A percentile compares a stretch with the other conserved stretches of the same genome.
Evolutionary conservation across 2,888 invertebrate genomes (phyloP).

Genomic region (Mesoligia furuncula): DNA sequence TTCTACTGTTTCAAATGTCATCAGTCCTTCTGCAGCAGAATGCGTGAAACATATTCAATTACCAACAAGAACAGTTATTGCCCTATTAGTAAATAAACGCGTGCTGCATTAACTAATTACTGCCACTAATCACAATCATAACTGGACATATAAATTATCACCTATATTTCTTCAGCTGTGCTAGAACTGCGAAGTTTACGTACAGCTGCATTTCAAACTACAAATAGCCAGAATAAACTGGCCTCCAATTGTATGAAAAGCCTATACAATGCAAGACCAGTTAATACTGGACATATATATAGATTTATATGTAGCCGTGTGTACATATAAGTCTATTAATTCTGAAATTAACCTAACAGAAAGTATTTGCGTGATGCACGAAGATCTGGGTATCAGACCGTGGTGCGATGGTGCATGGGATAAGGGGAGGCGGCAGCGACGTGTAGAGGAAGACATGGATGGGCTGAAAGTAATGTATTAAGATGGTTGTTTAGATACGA

Average conservation of each 20-base stretch:
- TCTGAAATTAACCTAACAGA: slow-evolving; percentile 68
- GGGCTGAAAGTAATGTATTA: not conserved
- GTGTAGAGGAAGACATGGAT: not conserved
- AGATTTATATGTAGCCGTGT: slow-evolving; percentile 7
- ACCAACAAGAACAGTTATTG: slow-evolving; percentile 13
- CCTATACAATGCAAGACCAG: not conserved
- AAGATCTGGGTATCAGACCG: slow-evolving; percentile 75
- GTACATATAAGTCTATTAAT: slow-evolving; percentile 51
- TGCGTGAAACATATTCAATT: slow-evolving; percentile 11
- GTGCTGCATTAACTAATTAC: slow-evolving; percentile 31
- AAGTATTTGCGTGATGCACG: slow-evolving; percentile 74
- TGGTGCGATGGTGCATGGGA: slow-evolving; percentile 60
- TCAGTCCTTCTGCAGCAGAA: not conserved
- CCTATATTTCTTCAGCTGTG: slow-evolving; percentile 38
- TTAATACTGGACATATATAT: not conserved
- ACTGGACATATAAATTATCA: slow-evolving; percentile 46
- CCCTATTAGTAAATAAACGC: slow-evolving; percentile 29
- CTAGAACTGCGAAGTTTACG: slow-evolving; percentile 2
- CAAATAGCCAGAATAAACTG: not conserved
- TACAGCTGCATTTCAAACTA: not conserved
- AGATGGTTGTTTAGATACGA: slow-evolving; percentile 13
- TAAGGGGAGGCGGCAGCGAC: slow-evolving; percentile 37
- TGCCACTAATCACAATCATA: slow-evolving; percentile 36
- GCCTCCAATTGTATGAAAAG: not conserved
- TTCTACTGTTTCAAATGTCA: not conserved